Evolutionary conservation across 2,797 vertebrate species (phyloP).

Genomic region (Pseudochirops corinnae): DNA sequence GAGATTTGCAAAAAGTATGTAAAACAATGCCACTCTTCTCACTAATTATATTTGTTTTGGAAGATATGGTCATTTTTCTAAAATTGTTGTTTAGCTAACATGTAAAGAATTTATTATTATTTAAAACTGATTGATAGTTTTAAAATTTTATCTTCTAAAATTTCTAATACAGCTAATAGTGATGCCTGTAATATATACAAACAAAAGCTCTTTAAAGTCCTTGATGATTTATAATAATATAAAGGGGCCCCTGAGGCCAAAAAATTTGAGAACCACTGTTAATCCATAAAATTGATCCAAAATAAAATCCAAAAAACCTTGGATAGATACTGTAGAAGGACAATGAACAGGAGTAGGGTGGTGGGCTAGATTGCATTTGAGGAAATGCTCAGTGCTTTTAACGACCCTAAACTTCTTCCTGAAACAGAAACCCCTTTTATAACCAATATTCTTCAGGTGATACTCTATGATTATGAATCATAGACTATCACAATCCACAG

Average conservation of each 20-base stretch:
- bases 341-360: neutral
- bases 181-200: neutral
- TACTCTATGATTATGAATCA: neutral
- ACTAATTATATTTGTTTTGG: neutral
- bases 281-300: neutral
- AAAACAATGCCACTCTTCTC: neutral
- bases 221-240: neutral
- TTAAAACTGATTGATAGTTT: neutral
- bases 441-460: neutral
- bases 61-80: neutral
- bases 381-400: neutral
- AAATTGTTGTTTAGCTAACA: neutral
- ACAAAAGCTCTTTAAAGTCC: neutral
- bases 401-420: neutral
- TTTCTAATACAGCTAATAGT: neutral
- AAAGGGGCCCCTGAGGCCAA: neutral
- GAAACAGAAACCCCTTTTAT: neutral
- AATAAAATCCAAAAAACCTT: too few relatives aligned
- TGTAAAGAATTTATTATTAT: neutral
- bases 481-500: neutral
- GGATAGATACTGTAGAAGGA: neutral
- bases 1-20: too few relatives aligned
- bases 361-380: neutral
- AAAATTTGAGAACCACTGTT: neutral
- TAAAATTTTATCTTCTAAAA: neutral